phyloP scores from a whole-genome alignment of 1,140 invertebrate species.

The Agraylea sexmaculata region DNA sequence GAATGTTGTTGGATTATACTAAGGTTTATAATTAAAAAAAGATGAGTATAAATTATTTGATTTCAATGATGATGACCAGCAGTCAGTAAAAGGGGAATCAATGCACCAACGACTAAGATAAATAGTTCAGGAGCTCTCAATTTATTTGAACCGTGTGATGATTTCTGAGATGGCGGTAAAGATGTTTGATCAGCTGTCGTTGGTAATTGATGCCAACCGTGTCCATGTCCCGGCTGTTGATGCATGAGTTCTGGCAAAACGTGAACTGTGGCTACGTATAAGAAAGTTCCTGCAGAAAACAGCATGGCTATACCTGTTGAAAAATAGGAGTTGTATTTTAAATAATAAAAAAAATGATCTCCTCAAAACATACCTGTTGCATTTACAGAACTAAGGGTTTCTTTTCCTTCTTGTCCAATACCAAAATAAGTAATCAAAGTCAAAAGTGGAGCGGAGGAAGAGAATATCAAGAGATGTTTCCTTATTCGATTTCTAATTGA shows the following conservation, averaged over 20 bases:
- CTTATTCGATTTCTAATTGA: slow-evolving; percentile 59
- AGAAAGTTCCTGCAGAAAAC: slow-evolving; percentile 96
- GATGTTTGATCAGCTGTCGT: slow-evolving; percentile 22
- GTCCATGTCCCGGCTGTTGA: slow-evolving; percentile 31
- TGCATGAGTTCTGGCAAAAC: slow-evolving; percentile 86
- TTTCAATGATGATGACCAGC: slow-evolving; percentile 84
- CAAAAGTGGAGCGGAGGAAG: slow-evolving; percentile 79
- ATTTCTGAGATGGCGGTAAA: slow-evolving; percentile 12
- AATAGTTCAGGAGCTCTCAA: slow-evolving; percentile 70
- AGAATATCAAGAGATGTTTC: slow-evolving; percentile 88
- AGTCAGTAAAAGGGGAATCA: slow-evolving; percentile 78
- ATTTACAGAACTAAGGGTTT: slow-evolving; percentile 69
- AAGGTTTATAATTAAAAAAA: too few relatives aligned
- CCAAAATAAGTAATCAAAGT: slow-evolving; percentile 89
- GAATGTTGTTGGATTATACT: too few relatives aligned
- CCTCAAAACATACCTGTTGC: slow-evolving; percentile 62
- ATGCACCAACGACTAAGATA: slow-evolving; percentile 69
- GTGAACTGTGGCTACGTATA: slow-evolving; percentile 98
- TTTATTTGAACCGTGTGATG: slow-evolving; percentile 31
- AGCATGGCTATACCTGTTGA: slow-evolving; percentile 85
- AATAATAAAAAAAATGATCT: neutral
- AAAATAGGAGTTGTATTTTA: slow-evolving; percentile 5
- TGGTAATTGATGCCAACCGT: slow-evolving; percentile 27
- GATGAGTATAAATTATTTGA: too few relatives aligned
- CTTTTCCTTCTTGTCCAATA: slow-evolving; percentile 73